Percentiles rank a stretch among this genome's conserved stretches.
These are phyloP conservation scores for Pteronura brasiliensis DNA, from an alignment of 2,113 vertebrate species.

Conservation along the genomic window DNA sequence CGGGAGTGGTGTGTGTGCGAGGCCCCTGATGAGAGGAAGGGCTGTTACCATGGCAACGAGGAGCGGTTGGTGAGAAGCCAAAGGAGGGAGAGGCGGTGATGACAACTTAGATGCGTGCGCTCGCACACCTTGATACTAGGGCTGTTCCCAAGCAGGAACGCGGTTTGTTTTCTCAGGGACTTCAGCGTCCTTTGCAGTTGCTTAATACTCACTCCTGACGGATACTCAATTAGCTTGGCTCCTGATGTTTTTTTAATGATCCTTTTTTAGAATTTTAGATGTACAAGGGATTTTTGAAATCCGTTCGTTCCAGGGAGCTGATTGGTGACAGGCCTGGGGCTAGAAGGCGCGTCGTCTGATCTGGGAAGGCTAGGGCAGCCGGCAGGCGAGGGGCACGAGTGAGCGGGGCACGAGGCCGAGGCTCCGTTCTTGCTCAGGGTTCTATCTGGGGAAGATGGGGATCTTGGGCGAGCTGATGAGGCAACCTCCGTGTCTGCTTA, in stretches of 20 bases:
- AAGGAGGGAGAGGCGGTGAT: constrained; percentile 2
- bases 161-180: not conserved
- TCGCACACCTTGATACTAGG: not conserved
- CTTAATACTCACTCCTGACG: constrained; percentile 26
- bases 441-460: not conserved
- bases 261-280: constrained; percentile 38
- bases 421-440: not conserved
- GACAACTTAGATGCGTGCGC: not conserved
- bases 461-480: not conserved
- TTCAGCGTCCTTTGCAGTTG: not conserved
- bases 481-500: not conserved
- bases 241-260: not conserved
- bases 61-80: constrained; percentile 37
- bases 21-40: not conserved
- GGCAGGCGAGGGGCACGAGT: not conserved
- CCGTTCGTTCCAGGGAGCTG: not conserved
- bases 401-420: not conserved
- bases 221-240: constrained; percentile 5
- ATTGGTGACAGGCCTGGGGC: not conserved
- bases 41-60: constrained; percentile 55
- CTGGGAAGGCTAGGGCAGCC: not conserved
- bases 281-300: not conserved
- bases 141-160: not conserved
- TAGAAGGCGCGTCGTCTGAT: not conserved
- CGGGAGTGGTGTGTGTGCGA: not conserved